A percentile compares a stretch with the other conserved stretches of the same genome.
Evolutionary conservation across 2,797 vertebrate genomes (phyloP).

Genomic region (Lemur catta): DNA sequence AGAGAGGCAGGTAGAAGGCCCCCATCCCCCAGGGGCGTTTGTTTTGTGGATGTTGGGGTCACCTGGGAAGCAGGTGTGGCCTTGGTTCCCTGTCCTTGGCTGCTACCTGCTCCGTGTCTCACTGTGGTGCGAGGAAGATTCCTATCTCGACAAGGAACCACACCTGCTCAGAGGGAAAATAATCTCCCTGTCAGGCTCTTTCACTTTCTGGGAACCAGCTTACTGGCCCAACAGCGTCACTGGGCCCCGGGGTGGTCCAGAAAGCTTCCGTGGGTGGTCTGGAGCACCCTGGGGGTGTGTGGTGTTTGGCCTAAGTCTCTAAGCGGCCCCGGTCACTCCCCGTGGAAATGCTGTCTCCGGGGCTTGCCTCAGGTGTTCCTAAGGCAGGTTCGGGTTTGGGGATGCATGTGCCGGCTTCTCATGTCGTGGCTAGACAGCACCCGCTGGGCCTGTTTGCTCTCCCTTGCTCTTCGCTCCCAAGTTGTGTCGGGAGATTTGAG

Average conservation of each 20-base stretch:
- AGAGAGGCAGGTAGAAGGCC: not conserved
- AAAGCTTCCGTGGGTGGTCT: not conserved
- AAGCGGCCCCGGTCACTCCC: not conserved
- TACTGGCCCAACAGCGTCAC: rapidly evolving
- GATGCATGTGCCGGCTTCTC: not conserved
- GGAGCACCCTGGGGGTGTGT: not conserved
- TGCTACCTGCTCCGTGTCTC: not conserved
- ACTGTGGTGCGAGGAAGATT: not conserved
- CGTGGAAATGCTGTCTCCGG: not conserved
- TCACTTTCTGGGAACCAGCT: not conserved
- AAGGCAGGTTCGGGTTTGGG: not conserved
- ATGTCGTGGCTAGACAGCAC: constrained; percentile 36
- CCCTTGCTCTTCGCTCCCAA: not conserved
- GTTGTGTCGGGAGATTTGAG: constrained; percentile 1
- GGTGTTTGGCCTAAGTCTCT: not conserved
- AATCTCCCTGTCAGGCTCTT: not conserved
- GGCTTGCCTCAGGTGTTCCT: not conserved
- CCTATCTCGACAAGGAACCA: not conserved
- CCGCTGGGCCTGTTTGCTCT: not conserved
- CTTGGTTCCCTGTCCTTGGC: not conserved
- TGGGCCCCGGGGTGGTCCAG: not conserved
- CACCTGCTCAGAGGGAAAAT: not conserved
- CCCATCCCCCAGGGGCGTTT: rapidly evolving
- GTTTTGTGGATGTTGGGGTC: not conserved
- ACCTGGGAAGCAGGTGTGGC: not conserved